Percentiles rank a stretch among this genome's conserved stretches.
phyloP scores from a whole-genome alignment of 1,140 invertebrate species.

The Cotesia typhae region DNA sequence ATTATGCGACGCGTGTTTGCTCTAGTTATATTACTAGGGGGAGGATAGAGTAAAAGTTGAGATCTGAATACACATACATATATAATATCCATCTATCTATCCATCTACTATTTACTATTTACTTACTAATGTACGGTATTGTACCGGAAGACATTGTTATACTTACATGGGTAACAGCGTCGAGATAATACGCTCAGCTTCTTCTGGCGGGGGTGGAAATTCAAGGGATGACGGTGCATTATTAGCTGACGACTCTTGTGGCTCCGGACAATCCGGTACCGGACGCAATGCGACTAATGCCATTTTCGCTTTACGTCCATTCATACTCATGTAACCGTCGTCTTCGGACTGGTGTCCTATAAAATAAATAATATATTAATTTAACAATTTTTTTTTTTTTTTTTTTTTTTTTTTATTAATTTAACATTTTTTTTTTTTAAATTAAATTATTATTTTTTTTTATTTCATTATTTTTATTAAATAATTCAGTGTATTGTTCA shows the following conservation, averaged over 20 bases:
- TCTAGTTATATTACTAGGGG: constrained; percentile 1
- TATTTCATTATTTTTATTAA: too few relatives aligned
- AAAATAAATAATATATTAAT: constrained; percentile 9
- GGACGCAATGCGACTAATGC: constrained; percentile 73
- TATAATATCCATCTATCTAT: too few relatives aligned
- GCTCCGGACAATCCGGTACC: constrained; percentile 70
- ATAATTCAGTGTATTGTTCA: too few relatives aligned
- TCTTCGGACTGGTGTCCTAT: constrained; percentile 82
- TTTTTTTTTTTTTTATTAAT: too few relatives aligned
- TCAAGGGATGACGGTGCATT: constrained; percentile 63
- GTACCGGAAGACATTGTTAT: constrained; percentile 2
- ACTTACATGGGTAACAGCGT: constrained; percentile 77
- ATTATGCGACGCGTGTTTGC: neutral
- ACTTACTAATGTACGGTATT: neutral
- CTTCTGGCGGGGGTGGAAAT: constrained; percentile 77
- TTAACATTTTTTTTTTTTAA: too few relatives aligned
- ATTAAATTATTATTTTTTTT: too few relatives aligned
- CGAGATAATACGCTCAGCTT: constrained; percentile 77
- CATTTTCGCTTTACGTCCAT: constrained; percentile 80
- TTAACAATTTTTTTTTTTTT: neutral
- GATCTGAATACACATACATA: too few relatives aligned
- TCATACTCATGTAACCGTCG: constrained; percentile 90
- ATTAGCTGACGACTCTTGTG: constrained; percentile 65
- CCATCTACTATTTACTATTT: neutral
- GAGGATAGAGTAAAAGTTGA: neutral